Evolutionary conservation across 2,888 invertebrate species (phyloP), one percentile per base, ranked within the genome.

Genomic region (Caenorhabditis plicata): DNA sequence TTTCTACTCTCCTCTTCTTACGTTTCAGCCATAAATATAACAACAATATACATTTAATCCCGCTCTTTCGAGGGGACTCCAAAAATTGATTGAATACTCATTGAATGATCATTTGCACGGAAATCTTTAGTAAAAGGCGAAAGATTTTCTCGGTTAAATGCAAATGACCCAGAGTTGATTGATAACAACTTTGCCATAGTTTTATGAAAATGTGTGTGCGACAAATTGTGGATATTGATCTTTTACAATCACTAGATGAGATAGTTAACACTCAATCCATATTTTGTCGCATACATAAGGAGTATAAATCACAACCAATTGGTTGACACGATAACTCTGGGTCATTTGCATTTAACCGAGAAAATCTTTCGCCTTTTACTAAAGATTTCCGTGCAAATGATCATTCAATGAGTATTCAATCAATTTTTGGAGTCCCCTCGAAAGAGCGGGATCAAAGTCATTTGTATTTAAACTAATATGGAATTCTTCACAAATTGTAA

Each of bases 61-160:
- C 29, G 9, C 23, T 7, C n/a, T 4, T 23, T 31, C 5, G 4
- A 20, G 13, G 7, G 9, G 23, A 31, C 27, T 15, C 7, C 7
- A 20, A 3, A n/a, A 13, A 17, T 33, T 15, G n/a, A 38, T 22
- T 20, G 19, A 39, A 31, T 41, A 20, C 8, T 9, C 25, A 11
- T 15, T 20, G 29, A 19, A 29, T 22, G 20, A 32, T 29, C 31
- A 26, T 61, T 66, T 71, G 72, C 75, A 75, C 75, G 75, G 75
- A 75, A 75, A 75, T 74, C 75, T 75, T 75, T 75, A 75, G 74
- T 74, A 74, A 74, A 74, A 72, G 73, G 73, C 72, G 74, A 74
- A 72, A 72, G 74, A 74, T 72, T 77, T 77, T 68, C 68, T 60
- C 71, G 71, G 61, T 61, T 48, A 61, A 68, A 68, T 68, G 66